phyloP scores from a whole-genome alignment of 2,113 vertebrate species.

The Osmerus mordax region DNA sequence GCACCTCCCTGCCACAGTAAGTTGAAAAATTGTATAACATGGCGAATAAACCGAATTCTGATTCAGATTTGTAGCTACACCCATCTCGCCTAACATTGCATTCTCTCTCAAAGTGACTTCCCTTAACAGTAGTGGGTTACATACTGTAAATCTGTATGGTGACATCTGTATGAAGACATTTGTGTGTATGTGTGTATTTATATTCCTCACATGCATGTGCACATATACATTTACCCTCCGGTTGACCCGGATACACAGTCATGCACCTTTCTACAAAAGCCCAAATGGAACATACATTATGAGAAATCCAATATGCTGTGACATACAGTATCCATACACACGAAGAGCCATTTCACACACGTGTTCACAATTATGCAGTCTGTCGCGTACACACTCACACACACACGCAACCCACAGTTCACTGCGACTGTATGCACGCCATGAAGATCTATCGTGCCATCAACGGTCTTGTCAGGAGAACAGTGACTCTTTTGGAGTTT shows the following conservation, averaged over 20 bases:
- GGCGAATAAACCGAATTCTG: no score
- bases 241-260: conserved; percentile 45
- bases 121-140: no score
- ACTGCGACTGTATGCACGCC: not conserved
- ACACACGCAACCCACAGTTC: not conserved
- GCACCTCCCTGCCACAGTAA: no score
- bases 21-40: no score
- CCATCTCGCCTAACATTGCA: no score
- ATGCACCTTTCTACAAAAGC: conserved; percentile 6
- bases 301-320: conserved; percentile 11
- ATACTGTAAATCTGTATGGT: no score
- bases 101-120: no score
- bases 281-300: not conserved
- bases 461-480: not conserved
- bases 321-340: conserved; percentile 9
- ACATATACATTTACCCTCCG: conserved; percentile 22
- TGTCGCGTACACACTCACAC: conserved; percentile 10
- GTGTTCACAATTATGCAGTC: conserved; percentile 18
- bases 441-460: not conserved
- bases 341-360: conserved; percentile 30
- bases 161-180: no score
- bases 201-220: not conserved
- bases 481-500: not conserved
- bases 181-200: not conserved
- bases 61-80: no score